phyloP scores from a whole-genome alignment of 2,888 invertebrate species.

The Limnephilus marmoratus region DNA sequence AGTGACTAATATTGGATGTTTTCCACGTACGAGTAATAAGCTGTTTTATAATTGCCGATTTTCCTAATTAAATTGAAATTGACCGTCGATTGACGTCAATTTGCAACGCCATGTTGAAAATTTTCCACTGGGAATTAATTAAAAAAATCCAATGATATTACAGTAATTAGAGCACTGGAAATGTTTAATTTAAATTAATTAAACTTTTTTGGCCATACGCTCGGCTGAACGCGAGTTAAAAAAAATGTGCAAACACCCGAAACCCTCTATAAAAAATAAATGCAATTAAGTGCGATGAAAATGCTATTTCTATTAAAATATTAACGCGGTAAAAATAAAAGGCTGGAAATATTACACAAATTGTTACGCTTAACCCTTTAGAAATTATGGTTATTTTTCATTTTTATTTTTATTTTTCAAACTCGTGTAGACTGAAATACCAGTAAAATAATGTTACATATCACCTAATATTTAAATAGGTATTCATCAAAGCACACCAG shows the following conservation, averaged over 20 bases:
- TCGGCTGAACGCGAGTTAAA: neutral
- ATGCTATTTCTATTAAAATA: neutral
- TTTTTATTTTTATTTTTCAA: neutral
- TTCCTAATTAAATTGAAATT: neutral
- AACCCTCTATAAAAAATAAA: constrained; percentile 21
- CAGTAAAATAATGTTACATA: no score
- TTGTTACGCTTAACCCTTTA: neutral
- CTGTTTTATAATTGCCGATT: neutral
- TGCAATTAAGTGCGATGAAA: constrained; percentile 27
- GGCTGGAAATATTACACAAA: neutral
- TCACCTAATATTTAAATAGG: no score
- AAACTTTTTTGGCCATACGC: neutral
- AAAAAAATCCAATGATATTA: neutral
- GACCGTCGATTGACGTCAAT: neutral
- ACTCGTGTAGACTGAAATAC: no score
- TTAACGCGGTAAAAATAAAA: neutral
- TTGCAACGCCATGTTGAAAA: neutral
- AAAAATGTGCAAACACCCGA: neutral
- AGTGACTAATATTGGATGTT: no score
- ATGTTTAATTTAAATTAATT: neutral
- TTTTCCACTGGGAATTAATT: neutral
- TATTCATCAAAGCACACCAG: no score
- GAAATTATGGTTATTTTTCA: neutral
- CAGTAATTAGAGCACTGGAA: neutral
- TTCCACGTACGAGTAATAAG: no score